Percentiles rank a stretch among this genome's conserved stretches.
phyloP scores from a whole-genome alignment of 1,140 invertebrate species.

The Heliothis virescens region DNA sequence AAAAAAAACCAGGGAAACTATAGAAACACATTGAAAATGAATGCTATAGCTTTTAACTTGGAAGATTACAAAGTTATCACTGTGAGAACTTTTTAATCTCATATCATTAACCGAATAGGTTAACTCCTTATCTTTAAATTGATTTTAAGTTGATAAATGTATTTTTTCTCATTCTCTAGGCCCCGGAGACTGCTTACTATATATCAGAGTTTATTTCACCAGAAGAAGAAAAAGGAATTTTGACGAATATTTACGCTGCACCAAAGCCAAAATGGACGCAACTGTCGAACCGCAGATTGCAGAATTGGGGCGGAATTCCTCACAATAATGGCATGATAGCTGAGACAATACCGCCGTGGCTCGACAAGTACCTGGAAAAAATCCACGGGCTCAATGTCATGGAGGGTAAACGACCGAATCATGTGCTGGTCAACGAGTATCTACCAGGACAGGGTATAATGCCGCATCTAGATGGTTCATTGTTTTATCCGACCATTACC shows the following conservation, averaged over 20 bases:
- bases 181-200: conserved; percentile 92
- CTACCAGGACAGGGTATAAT: conserved; percentile 96
- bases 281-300: conserved; percentile 94
- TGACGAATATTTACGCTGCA: conserved; percentile 90
- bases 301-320: conserved; percentile 98
- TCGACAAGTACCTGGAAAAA: conserved; percentile 91
- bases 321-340: conserved; percentile 97
- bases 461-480: conserved; percentile 97
- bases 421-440: conserved; percentile 99
- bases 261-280: conserved; percentile 99
- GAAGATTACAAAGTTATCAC: conserved; percentile 56
- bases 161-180: conserved; percentile 78
- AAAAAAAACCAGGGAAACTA: background rate
- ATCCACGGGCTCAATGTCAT: conserved; percentile 92
- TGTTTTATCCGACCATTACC: conserved; percentile 97
- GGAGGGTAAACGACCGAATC: conserved; percentile 93
- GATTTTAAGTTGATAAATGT: background rate
- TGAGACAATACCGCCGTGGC: conserved; percentile 95
- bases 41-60: conserved; percentile 30
- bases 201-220: conserved; percentile 96
- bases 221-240: conserved; percentile 92
- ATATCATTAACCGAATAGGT: background rate
- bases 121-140: background rate
- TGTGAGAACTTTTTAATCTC: conserved; percentile 51
- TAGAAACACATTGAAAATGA: background rate